Base-by-base conservation (phyloP, 2,113 vertebrate species). In the Daubentonia madagascariensis region DNA sequence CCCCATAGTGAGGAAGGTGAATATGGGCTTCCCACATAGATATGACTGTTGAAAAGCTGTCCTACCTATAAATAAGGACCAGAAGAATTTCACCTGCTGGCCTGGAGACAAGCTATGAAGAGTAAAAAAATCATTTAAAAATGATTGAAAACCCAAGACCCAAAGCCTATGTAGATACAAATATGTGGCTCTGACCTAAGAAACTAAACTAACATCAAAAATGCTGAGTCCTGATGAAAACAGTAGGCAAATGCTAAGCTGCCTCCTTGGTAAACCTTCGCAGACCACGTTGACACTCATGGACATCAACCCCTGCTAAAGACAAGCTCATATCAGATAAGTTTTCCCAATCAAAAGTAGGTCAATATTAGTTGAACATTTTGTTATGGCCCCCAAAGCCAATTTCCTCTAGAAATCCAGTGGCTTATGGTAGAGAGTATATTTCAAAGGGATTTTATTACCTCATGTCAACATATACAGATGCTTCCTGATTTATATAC, bases 401-500 rank as follows among this genome's bases (percentile, higher is more conserved):
- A 93, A 50, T 67, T 86, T 87, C 43, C 52, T 93, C 52, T 70
- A 91, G 61, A 94, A 86, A 84, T 12, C 48, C 68, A 48, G 35
- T 1, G 65, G 40, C 35, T 81, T 91, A 78, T 32, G 22, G n/a
- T 76, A 85, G 45, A 83, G 90, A 65, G 48, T 0, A 3, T 28
- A 76, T 87, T 90, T 91, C 50, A 59, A 80, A 48, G 18, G 76
- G 28, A 52, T 68, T 95, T 93, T 93, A 95, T 80, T 91, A 65
- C 65, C 37, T 70, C 37, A 84, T 12, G 48, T 89, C n/a, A 70
- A 65, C 43, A 91, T 4, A 48, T 16, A 91, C 48, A 45, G 68
- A 79, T 45, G 54, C 43, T 83, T 92, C 89, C 87, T 80, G 78
- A 76, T 93, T 93, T 72, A 84, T 40, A 65, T 25, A 54, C 0